Base-by-base conservation (phyloP, 1,140 invertebrate genomes). In the Drosophila nebulosa region DNA sequence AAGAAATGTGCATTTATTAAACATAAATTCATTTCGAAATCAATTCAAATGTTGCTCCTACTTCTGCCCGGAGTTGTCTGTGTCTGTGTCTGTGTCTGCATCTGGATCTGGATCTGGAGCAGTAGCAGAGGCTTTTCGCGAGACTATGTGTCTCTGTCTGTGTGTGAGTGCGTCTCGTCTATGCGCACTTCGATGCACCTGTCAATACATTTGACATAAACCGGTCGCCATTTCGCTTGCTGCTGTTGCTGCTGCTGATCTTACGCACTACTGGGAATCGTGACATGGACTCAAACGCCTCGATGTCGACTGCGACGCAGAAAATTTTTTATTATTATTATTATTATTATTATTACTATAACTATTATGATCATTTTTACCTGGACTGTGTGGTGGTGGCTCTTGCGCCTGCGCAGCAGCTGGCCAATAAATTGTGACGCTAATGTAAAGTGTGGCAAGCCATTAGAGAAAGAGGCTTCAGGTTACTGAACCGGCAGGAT, bases 371-470 rank as follows among this genome's bases (percentile, higher is more conserved):
- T 74, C 81, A 86, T 86, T 86, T 86, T 81, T 75, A 77, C 80
- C 80, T 78, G 74, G 14, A 14, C 27, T n/a, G n/a, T n/a, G n/a
- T n/a, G n/a, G 30, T 32, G 21, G 9, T 51, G 53, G 64, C 73
- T 63, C 62, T 22, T 30, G 27, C 27, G 27, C 22, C 74, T 57
- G 69, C 69, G 63, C 68, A 80, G 73, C 78, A 77, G 62, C 59
- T 59, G 73, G 78, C 69, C 80, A 86, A 85, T 85, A 85, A 85
- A 85, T 85, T 85, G 81, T 86, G 81, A 85, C 81, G 81, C 81
- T 85, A 85, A 85, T 85, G 81, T 85, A 85, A 85, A 85, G 81
- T 81, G 81, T 86, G 81, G 81, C 81, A 80, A 85, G 83, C 81
- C 81, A 85, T 85, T 85, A 85, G 83, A 18, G n/a, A 51, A 21